Base-by-base conservation (phyloP, 2,113 vertebrate genomes). In the Bujurquina vittata region DNA sequence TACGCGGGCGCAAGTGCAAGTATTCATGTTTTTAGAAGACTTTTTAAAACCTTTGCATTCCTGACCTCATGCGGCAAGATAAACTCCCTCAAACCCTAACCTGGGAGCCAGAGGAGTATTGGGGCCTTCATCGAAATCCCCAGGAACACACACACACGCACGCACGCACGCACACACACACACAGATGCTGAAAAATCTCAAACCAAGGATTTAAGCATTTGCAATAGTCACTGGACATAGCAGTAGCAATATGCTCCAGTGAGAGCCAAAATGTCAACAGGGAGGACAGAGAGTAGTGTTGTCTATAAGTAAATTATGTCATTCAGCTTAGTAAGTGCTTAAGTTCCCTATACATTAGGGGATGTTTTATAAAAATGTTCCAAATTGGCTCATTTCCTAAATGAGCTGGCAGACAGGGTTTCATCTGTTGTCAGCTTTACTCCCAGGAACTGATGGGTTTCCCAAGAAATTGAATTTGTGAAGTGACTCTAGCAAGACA, bases 41-140 rank as follows among this genome's bases (percentile, higher is more conserved):
- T 92, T 93, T 90, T 84, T 77, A 82, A 90, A 92, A 89, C 46
- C 10, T 85, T 89, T 88, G 88, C 88, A 93, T 92, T 93, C 92
- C 87, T 89, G 31, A 60, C 81, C 90, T 91, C 89, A 87, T 84
- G 81, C 40, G 81, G 83, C 86, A 85, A 89, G 80, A 91, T 33
- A 84, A 91, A 89, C 75, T 58, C 35, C 85, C 61, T 74, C 79
- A 78, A 37, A 80, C 79, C 67, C 77, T 83, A 91, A 92, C 91
- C 83, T 89, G 75, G 78, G 86, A 92, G 80, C 78, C 84, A 72
- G 79, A 80, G 26, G 29, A 77, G 58, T 63, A 37, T 72, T 84
- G 76, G 56, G 76, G 81, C 72, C 83, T 90, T 86, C 56, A 79
- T 67, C 85, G 43, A 40, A 14, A 60, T 89, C 67, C 29, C 69